Conservation (phyloP, 2,113 vertebrate genomes). For the Macaca nemestrina region DNA sequence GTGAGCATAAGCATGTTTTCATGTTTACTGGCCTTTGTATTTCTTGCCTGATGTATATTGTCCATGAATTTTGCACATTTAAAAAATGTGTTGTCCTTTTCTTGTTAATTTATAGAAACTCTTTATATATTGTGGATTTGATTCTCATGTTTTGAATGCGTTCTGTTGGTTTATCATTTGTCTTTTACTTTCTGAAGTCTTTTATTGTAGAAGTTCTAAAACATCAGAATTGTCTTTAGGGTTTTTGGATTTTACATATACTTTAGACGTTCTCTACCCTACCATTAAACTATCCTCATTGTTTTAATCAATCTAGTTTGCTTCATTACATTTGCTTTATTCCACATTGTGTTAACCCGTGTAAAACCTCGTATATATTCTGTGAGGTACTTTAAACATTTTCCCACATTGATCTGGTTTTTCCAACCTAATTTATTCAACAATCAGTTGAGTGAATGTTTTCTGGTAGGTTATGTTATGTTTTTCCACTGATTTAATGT, state of each 20-base stretch:
- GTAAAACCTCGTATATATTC: not conserved
- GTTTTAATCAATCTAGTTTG: not conserved
- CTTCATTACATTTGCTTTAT: not conserved
- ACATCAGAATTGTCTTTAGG: not conserved
- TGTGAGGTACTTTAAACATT: not conserved
- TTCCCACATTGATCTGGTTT: not conserved
- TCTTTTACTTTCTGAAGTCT: not conserved
- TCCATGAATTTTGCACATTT: not conserved
- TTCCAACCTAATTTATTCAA: not conserved
- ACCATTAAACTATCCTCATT: not conserved
- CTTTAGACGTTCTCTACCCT: not conserved
- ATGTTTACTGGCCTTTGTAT: not conserved
- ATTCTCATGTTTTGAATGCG: not conserved
- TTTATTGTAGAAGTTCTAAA: not conserved
- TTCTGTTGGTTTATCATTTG: not conserved
- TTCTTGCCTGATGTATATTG: not conserved
- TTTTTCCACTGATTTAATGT: not conserved
- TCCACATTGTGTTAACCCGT: not conserved
- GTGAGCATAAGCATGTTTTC: not conserved
- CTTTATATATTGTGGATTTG: not conserved
- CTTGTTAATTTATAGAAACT: not conserved
- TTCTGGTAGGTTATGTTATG: no score
- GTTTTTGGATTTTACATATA: not conserved
- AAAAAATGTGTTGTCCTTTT: not conserved
- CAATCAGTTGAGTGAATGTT: no score